Evolutionary conservation across 2,888 invertebrate species (phyloP), one percentile per base, ranked within the genome.

Genomic region (Harmothoe impar): DNA sequence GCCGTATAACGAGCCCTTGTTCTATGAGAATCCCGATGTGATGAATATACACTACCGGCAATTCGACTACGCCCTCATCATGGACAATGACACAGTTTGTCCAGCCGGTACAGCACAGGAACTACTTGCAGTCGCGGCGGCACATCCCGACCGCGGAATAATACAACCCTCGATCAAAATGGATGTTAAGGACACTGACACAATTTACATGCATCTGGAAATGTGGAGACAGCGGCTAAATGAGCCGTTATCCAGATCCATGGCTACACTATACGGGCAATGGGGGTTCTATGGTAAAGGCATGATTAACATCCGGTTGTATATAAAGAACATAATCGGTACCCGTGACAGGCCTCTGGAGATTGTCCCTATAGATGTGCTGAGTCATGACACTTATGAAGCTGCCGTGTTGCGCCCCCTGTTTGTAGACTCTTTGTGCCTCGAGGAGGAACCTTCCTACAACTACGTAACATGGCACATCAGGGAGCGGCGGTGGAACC

Each of bases 381-480:
- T 94, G 3, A 94, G 94, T 89, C 94, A 94, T 89, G 94, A 94
- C 89, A 94, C 94, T 12, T 94, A 94, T 91, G 94, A 94, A 81
- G 94, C 94, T 23, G 94, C 94, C 0, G 91, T 94, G 0, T 90
- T 94, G 68, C 92, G 93, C 31, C 94, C 94, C 0, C 91, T 94
- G 12, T 94, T 94, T 91, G 94, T 94, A 10, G 93, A 94, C 3
- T 94, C 94, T 31, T 92, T 93, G 0, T 93, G 91, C 89, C 89
- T 94, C 10, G 90, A 93, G 62, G 94, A 94, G 89, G 94, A 94
- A 0, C 94, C 94, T 0, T 93, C 93, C 35, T 93, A 93, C 90
- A 94, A 94, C 89, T 94, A 94, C 89, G 92, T 94, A 29, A 94
- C 94, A 5, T 94, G 94, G 94, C 94, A 94, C 90, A 94, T 94